phyloP scores from a whole-genome alignment of 2,113 vertebrate species.

The Bubo scandiacus region DNA sequence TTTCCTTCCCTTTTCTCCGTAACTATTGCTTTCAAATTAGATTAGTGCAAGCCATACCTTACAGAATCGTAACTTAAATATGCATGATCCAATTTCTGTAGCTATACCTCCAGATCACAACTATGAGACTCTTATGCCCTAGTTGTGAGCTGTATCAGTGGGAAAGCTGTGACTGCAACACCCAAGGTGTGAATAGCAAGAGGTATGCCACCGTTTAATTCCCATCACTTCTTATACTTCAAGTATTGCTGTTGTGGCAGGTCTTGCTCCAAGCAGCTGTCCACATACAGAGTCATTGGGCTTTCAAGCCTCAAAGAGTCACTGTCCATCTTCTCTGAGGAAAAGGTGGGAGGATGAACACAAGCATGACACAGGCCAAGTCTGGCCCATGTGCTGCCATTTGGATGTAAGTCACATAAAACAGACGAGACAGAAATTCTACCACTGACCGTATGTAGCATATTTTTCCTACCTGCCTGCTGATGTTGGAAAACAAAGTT shows the following conservation, averaged over 20 bases:
- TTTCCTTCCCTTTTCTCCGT: background rate
- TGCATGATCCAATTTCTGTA: background rate
- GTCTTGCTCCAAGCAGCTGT: background rate
- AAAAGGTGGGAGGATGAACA: background rate
- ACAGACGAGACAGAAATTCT: background rate
- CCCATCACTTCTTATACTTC: background rate
- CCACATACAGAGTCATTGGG: background rate
- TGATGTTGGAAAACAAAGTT: background rate
- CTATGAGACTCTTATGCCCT: background rate
- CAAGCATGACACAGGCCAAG: background rate
- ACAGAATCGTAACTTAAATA: background rate
- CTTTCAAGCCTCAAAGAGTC: background rate
- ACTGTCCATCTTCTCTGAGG: background rate
- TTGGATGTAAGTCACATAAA: background rate
- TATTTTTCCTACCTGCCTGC: background rate
- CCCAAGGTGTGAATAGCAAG: background rate
- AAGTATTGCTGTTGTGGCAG: background rate
- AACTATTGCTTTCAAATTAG: background rate
- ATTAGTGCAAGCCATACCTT: background rate
- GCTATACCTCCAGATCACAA: background rate
- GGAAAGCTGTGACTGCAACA: background rate
- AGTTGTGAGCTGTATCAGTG: background rate
- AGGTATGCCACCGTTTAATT: fast-evolving
- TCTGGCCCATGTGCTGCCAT: background rate
- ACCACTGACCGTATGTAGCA: background rate